Evolutionary conservation across 2,113 vertebrate species (phyloP), one percentile per base, ranked within the genome.

Genomic region (Atrichornis clamosus): DNA sequence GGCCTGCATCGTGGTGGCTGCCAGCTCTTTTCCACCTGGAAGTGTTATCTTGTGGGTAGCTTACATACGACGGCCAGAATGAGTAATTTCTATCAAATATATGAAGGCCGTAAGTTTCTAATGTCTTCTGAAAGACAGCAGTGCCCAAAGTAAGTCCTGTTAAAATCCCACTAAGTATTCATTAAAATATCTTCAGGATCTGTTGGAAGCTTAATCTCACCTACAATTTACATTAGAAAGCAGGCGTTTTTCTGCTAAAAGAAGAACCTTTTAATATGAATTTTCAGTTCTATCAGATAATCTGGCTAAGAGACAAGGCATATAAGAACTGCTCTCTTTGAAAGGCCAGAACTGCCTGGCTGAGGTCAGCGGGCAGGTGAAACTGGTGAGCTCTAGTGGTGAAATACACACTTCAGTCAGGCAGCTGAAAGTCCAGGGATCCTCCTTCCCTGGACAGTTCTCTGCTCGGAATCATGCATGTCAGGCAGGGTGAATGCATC

Each of bases 381-480:
- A 73, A 18, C 15, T 32, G 6, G 28, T 44, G n/a, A 13, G 27
- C 18, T 70, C 3, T 17, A 7, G 13, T 52, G 44, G 32, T 26
- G 44, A 72, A 74, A 50, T 8, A 22, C 0, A 3, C 8, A 4
- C 11, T 64, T 37, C 44, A 64, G 47, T 21, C 24, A 46, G 70
- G 33, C 20, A 5, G 26, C 24, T 52, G 52, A 37, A 58, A n/a
- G 19, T 17, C 23, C 3, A 2, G 2, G 7, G 35, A 69, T 15
- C 20, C 50, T 62, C 37, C 33, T 83, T 46, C 42, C 6, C 42
- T 35, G 46, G 26, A 21, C 42, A 32, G 15, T 23, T 62, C 30
- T 70, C 27, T 47, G 22, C 56, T 72, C 1, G 2, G 44, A 35
- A 27, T n/a, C 5, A 3, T 0, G 3, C 2, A 0, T 30, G 16